phyloP scores from a whole-genome alignment of 2,797 vertebrate species.

The Limnodromus scolopaceus region DNA sequence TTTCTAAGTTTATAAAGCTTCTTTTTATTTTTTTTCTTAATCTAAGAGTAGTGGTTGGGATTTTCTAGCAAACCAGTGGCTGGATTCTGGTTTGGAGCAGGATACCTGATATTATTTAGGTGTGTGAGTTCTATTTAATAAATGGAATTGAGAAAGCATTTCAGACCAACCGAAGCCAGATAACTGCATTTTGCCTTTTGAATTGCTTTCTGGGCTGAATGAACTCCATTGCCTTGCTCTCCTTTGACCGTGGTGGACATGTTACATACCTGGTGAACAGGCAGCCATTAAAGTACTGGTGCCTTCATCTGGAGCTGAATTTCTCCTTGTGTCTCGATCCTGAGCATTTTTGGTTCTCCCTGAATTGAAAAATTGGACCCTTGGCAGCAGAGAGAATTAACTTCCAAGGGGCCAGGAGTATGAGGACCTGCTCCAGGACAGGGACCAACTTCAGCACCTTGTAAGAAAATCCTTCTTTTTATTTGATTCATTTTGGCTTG shows the following conservation, averaged over 20 bases:
- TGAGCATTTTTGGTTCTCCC: neutral
- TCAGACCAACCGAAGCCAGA: neutral
- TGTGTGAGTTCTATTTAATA: neutral
- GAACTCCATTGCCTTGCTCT: accelerated
- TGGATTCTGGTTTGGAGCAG: neutral
- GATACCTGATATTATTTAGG: neutral
- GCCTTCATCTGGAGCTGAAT: neutral
- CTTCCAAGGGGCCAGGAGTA: neutral
- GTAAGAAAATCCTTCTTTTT: neutral
- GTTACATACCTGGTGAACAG: neutral
- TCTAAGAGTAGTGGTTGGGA: neutral
- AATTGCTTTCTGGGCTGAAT: neutral
- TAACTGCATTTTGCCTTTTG: neutral
- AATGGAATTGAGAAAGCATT: neutral
- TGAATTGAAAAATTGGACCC: neutral
- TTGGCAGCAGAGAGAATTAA: neutral
- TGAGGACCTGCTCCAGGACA: neutral
- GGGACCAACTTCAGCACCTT: neutral
- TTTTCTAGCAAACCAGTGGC: neutral
- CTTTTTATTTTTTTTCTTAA: accelerated
- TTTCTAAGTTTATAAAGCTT: neutral
- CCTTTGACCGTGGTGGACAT: accelerated
- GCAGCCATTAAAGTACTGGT: neutral
- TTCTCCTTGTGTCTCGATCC: neutral
- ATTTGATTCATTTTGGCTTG: neutral